Base-by-base conservation (phyloP, 1,140 invertebrate species). In the Parapsyche elsis region DNA sequence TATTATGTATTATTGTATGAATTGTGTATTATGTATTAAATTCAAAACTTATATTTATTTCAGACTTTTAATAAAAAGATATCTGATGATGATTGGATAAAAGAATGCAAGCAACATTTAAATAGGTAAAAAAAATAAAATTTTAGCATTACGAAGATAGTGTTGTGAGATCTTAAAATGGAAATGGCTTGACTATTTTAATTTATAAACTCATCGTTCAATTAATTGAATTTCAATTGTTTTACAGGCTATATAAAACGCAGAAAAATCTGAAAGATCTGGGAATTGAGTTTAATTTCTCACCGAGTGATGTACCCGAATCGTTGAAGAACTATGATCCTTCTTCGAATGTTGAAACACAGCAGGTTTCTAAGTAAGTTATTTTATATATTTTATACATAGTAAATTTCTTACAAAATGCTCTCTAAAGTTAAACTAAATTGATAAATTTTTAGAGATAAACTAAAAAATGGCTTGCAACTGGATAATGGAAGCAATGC, bases 221-320 rank as follows among this genome's bases (percentile, higher is more conserved):
- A n/a, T n/a, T n/a, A n/a, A n/a, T n/a, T n/a, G n/a, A n/a, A n/a
- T n/a, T n/a, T n/a, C n/a, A 21, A 77, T 73, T 24, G 74, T 53
- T 75, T 80, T 79, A 10, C 30, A 84, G 76, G 30, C 59, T 83
- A 87, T 86, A 84, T 0, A 86, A 86, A 81, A 88, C 85, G 23
- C 88, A 87, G 81, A 80, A 85, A 61, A 88, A 86, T 76, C 80
- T 89, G 21, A 85, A 81, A 78, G 84, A 84, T 24, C 73, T 88
- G 26, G 88, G 86, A 7, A 87, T 89, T 73, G 85, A 87, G 76
- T 89, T 88, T 85, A 86, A 88, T 71, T 89, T 89, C 71, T 84
- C 83, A 71, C 87, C 88, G 73, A 86, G 87, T 59, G 88, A 89
- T 85, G 81, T 89, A 23, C 88, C 88, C 30, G 85, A 87, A 80